Evolutionary conservation across 1,140 invertebrate species (phyloP).

Genomic region (Drosophila subpulchrella): DNA sequence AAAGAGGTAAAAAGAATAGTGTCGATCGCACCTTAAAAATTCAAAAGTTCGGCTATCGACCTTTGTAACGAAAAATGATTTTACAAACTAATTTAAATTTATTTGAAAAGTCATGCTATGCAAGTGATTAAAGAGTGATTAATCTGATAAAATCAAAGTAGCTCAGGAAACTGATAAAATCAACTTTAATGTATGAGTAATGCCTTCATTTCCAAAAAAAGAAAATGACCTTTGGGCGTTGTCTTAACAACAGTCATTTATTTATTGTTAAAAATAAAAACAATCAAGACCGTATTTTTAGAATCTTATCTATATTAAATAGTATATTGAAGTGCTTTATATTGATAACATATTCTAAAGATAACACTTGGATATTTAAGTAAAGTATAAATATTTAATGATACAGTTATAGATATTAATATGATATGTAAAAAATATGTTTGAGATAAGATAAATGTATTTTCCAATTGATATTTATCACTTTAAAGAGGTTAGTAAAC

Average conservation of each 20-base stretch:
- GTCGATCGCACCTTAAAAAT: no score
- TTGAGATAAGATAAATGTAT: no score
- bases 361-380: neutral
- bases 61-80: no score
- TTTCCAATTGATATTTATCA: no score
- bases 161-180: no score
- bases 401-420: neutral
- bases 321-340: conserved; percentile 10
- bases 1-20: no score
- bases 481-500: no score
- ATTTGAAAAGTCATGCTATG: no score
- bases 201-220: neutral
- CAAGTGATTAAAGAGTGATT: neutral
- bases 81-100: no score
- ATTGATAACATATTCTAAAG: conserved; percentile 5
- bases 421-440: neutral
- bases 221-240: no score
- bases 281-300: neutral
- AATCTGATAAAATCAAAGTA: neutral
- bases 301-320: conserved; percentile 12
- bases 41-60: no score
- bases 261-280: neutral
- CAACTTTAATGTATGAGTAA: neutral
- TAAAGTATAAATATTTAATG: conserved; percentile 1
- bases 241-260: neutral